Base-by-base conservation (phyloP, 1,140 invertebrate species). In the Maniola jurtina region DNA sequence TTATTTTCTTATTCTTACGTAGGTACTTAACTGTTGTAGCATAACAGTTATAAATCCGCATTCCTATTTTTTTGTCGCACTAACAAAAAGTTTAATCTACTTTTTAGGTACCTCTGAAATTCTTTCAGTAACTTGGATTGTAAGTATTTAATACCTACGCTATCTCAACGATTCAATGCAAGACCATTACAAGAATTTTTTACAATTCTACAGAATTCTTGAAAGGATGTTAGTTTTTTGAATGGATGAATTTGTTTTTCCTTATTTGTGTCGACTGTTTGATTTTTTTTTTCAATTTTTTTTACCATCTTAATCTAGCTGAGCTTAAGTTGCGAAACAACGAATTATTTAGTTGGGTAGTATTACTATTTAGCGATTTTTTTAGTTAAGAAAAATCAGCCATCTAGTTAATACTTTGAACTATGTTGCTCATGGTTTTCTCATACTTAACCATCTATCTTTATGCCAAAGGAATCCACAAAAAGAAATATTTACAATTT, bases 1-100 rank as follows among this genome's bases (percentile, higher is more conserved):
- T n/a, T n/a, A n/a, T n/a, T n/a, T n/a, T n/a, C n/a, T 9, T 52
- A 52, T 7, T 5, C 2, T 52, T 35, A 35, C 35, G 25, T 55
- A 55, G 3, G 13, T 56, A 56, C 5, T 13, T 57, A 38, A 40
- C 35, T 34, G 36, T 57, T 40, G 4, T 38, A 57, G 55, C 3
- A 57, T 38, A 38, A 57, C 55, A 57, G 3, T 6, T 15, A 38
- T 57, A 34, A 13, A 10, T 38, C 36, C 15, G 52, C 35, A 38
- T 15, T 57, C 55, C 10, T 40, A 57, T 40, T 38, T 57, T 40
- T 57, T 57, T 57, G n/a, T 13, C 5, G 38, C 55, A 13, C 38
- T 14, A 57, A n/a, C 35, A 57, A 57, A 57, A 57, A 57, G 9
- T 57, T 35, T 57, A 57, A 57, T 57, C 55, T 57, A 36, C 35